Evolutionary conservation across 2,888 invertebrate genomes (phyloP).

Genomic region (Elmis aenea): DNA sequence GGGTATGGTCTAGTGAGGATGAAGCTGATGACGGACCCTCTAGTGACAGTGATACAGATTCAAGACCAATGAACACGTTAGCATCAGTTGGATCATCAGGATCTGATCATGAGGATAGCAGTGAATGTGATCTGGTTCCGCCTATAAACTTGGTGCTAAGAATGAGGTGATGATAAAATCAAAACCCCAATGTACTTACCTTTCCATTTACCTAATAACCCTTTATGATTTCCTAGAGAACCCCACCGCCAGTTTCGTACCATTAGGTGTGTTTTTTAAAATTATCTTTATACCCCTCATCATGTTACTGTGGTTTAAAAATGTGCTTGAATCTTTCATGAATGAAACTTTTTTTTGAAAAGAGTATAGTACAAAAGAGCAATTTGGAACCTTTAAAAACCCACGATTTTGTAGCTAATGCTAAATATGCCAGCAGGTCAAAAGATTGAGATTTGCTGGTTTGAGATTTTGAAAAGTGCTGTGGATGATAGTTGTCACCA

Average conservation of each 20-base stretch:
- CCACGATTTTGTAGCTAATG: no score
- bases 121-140: conserved; percentile 40
- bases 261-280: conserved; percentile 25
- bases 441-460: no score
- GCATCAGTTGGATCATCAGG: conserved; percentile 44
- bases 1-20: conserved; percentile 98
- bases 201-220: no score
- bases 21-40: conserved; percentile 66
- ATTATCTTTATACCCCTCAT: not conserved
- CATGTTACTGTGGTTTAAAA: conserved; percentile 2
- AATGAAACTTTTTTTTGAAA: conserved; percentile 1
- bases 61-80: conserved; percentile 47
- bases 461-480: no score
- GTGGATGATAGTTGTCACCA: no score
- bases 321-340: no score
- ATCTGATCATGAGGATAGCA: conserved; percentile 47
- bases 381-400: not conserved
- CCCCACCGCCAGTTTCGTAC: conserved; percentile 29
- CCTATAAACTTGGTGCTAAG: conserved; percentile 81
- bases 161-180: conserved; percentile 78
- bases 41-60: conserved; percentile 51
- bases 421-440: no score
- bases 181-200: no score
- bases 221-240: no score
- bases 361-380: not conserved